Evolutionary conservation across 1,140 invertebrate genomes (phyloP), one percentile per base, ranked within the genome.

Genomic region (Zaprionus inermis): DNA sequence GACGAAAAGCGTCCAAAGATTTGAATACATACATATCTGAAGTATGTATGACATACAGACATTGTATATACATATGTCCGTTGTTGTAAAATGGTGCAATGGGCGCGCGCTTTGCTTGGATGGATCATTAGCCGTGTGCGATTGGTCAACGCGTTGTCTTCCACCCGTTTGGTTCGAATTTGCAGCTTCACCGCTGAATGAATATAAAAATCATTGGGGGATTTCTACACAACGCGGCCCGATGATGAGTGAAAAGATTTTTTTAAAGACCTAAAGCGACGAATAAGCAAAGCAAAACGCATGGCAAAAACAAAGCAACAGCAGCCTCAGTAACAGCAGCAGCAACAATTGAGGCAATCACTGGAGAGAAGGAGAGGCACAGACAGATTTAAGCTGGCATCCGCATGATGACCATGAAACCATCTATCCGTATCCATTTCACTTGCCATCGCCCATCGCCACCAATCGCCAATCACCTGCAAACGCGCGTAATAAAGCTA

Each of bases 201-300:
- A 85, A 85, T 81, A 76, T 85, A 79, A 85, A 86, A 76, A 86
- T 86, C 83, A 72, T 77, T 49, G 44, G 69, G 69, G 16, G 83
- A 82, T 88, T 86, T 88, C 79, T 88, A 81, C 82, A 46, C 30
- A 44, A 49, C 59, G 34, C 72, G 59, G 34, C 7, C 28, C 41
- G 67, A 77, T 79, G 79, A 88, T 88, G 83, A 67, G 68, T 77
- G 67, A 63, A 71, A 81, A 65, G 57, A 51, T 30, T 65, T 36
- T 32, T 44, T 14, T 54, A 56, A 58, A 58, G 24, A 70, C 38
- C 55, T 44, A 44, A 44, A 44, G 38, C 38, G 65, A 22, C 65
- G 70, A 67, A 72, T 65, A 59, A 67, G 46, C 20, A 55, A 65
- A 28, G 44, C 70, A 36, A 41, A 59, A n/a, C 22, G 72, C 51